Conservation (phyloP, 2,113 vertebrate genomes). For the Gila orcuttii region DNA sequence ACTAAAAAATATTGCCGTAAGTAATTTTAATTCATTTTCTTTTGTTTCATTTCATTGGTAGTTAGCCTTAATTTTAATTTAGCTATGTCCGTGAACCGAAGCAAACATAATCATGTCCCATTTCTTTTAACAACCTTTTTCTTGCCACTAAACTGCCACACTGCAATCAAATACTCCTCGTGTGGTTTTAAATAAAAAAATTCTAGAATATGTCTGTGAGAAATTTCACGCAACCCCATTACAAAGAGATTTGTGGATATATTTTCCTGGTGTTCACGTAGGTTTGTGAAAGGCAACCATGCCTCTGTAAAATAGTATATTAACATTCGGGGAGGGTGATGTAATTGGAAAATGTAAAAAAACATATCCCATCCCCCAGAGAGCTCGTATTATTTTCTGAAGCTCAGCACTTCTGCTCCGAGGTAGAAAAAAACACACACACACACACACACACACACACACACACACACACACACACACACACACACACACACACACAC, state of each 20-base stretch:
- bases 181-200: slow-evolving; percentile 40
- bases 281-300: not conserved
- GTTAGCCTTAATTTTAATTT: not conserved
- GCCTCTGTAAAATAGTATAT: not conserved
- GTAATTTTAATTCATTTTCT: not conserved
- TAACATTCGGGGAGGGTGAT: not conserved
- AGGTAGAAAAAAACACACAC: too few relatives aligned
- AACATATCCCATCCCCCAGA: not conserved
- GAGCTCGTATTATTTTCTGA: not conserved
- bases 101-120: not conserved
- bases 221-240: slow-evolving; percentile 34
- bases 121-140: not conserved
- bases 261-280: slow-evolving; percentile 16
- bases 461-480: too few relatives aligned
- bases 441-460: too few relatives aligned
- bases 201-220: slow-evolving; percentile 24
- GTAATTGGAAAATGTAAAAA: slow-evolving; percentile 6
- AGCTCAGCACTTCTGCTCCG: not conserved
- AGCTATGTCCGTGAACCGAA: not conserved
- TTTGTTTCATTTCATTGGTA: not conserved
- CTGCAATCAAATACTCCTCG: slow-evolving; percentile 39
- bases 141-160: slow-evolving; percentile 3
- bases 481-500: too few relatives aligned
- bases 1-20: not conserved
- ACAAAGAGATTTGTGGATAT: slow-evolving; percentile 6